A percentile compares a stretch with the other conserved stretches of the same genome.
Evolutionary conservation across 2,113 vertebrate species (phyloP).

Genomic region (Catharus bicknelli): DNA sequence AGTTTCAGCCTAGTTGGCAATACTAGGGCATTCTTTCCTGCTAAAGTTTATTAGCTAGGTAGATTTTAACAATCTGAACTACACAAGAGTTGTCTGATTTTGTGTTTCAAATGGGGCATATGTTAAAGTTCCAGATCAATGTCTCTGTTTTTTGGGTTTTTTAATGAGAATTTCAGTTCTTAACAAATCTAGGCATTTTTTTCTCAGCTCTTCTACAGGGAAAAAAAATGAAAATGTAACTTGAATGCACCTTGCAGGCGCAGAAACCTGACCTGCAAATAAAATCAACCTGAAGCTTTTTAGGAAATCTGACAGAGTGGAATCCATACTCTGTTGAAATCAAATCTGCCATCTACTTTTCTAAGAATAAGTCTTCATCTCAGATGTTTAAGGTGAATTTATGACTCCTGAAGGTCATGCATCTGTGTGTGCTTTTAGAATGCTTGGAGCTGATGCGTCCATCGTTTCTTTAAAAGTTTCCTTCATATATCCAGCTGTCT

Average conservation of each 20-base stretch:
- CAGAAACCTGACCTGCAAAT: constrained; percentile 21
- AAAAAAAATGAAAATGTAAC: not conserved
- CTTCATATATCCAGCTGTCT: not conserved
- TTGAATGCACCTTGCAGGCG: not conserved
- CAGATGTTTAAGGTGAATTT: constrained; percentile 1
- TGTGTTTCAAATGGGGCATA: not conserved
- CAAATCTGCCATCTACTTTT: constrained; percentile 24
- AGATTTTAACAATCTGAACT: not conserved
- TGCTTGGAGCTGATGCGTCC: not conserved
- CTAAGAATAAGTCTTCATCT: constrained; percentile 20
- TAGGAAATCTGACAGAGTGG: not conserved
- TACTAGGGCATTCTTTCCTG: not conserved
- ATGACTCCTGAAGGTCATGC: not conserved
- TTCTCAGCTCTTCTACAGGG: not conserved
- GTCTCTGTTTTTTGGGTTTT: not conserved
- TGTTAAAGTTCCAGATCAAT: not conserved
- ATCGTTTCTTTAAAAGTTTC: not conserved
- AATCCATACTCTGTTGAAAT: constrained; percentile 23
- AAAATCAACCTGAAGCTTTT: constrained; percentile 15
- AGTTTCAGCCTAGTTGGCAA: not conserved
- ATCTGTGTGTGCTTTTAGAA: not conserved
- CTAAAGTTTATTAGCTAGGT: not conserved
- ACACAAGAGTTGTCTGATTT: not conserved
- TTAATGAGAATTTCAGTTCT: not conserved
- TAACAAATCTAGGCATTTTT: not conserved